phyloP scores from a whole-genome alignment of 2,113 vertebrate species.

The Notiomystis cincta region DNA sequence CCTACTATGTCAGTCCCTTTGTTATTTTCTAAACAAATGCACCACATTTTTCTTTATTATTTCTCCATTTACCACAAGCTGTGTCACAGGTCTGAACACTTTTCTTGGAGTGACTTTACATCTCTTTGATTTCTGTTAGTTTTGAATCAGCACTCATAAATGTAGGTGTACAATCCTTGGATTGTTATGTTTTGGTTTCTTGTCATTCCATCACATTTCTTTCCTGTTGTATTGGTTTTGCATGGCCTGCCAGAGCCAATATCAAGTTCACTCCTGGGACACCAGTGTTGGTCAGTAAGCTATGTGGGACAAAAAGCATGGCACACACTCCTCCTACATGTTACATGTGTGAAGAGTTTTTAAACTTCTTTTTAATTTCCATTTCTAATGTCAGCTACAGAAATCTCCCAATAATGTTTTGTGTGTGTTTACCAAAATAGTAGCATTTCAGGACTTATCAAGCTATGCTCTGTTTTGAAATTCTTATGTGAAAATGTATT shows the following conservation, averaged over 20 bases:
- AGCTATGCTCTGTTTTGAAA: background rate
- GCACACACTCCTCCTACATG: background rate
- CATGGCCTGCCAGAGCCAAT: background rate
- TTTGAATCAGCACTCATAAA: background rate
- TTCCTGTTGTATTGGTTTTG: background rate
- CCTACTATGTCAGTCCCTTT: background rate
- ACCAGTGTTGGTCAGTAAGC: background rate
- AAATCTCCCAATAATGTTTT: background rate
- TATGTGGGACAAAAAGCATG: background rate
- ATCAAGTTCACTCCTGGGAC: background rate
- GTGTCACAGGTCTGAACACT: background rate
- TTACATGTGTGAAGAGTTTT: background rate
- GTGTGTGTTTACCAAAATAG: background rate
- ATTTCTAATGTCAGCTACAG: background rate
- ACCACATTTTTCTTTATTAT: background rate
- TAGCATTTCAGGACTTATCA: background rate
- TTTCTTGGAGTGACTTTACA: background rate
- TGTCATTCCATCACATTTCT: background rate
- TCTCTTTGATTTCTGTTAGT: background rate
- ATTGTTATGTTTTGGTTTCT: background rate
- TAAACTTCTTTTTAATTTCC: background rate
- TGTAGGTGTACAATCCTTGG: background rate
- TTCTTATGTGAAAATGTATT: background rate
- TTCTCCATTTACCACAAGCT: background rate
- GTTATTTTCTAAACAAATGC: conserved; percentile 9